A percentile compares a stretch with the other conserved stretches of the same genome.
Conservation (phyloP, 2,113 vertebrate species). For the Embiotoca jacksoni region DNA sequence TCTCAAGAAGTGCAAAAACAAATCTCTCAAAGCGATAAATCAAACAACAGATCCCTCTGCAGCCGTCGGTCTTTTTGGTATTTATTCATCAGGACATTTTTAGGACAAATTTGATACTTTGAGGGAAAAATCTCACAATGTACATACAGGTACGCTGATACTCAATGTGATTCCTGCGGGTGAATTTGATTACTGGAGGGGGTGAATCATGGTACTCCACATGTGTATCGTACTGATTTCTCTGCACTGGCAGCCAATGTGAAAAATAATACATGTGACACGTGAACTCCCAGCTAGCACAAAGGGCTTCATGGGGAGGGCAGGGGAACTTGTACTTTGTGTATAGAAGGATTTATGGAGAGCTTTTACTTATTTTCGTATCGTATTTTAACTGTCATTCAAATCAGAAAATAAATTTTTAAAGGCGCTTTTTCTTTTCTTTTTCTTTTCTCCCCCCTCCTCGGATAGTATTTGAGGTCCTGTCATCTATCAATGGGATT, state of each 20-base stretch:
- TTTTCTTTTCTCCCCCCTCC: conserved; percentile 67
- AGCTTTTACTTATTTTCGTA: conserved; percentile 99
- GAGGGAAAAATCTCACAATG: conserved; percentile 85
- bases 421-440: conserved; percentile 75
- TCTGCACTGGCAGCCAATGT: conserved; percentile 94
- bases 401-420: conserved; percentile 85
- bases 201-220: conserved; percentile 62
- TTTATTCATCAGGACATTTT: conserved; percentile 95
- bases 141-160: conserved; percentile 88
- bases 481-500: conserved; percentile 81
- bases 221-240: conserved; percentile 82
- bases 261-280: conserved; percentile 85
- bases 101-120: conserved; percentile 94
- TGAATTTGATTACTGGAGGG: conserved; percentile 52
- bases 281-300: conserved; percentile 93
- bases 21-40: conserved; percentile 73
- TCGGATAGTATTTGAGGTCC: conserved; percentile 82
- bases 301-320: conserved; percentile 88
- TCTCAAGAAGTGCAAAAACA: conserved; percentile 86
- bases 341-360: conserved; percentile 99
- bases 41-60: conserved; percentile 75
- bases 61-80: conserved; percentile 90
- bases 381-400: conserved; percentile 97
- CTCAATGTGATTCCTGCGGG: conserved; percentile 59
- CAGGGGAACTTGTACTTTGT: conserved; percentile 92